These are phyloP conservation scores for Mycalesis mineus DNA, from an alignment of 2,888 invertebrate genomes.

Conservation along the genomic window DNA sequence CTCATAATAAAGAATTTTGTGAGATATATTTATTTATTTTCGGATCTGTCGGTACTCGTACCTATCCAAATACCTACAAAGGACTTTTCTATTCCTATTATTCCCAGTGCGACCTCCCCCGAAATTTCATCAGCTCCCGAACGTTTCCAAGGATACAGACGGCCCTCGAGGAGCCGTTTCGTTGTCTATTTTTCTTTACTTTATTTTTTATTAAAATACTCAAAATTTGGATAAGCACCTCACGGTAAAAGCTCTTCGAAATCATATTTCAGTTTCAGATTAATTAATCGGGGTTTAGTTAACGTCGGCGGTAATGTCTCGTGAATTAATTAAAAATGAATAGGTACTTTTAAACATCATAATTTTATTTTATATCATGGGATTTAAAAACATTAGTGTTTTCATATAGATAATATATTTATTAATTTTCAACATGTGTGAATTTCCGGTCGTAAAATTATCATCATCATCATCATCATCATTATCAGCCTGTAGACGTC, in stretches of 20 bases:
- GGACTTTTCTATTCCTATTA: conserved; percentile 18
- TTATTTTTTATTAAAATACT: conserved; percentile 2
- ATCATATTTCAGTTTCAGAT: not conserved
- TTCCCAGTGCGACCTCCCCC: conserved; percentile 18
- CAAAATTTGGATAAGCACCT: not conserved
- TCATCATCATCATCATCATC: too few species aligned
- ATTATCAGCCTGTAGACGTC: too few species aligned
- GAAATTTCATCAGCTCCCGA: conserved; percentile 23
- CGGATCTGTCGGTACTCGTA: not conserved
- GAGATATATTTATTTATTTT: conserved; percentile 22
- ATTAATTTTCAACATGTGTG: too few species aligned
- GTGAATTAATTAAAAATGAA: too few species aligned
- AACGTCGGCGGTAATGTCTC: not conserved
- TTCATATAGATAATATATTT: too few species aligned
- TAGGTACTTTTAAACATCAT: too few species aligned
- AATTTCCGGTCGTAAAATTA: too few species aligned
- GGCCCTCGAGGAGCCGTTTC: conserved; percentile 1
- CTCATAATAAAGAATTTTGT: conserved; percentile 6
- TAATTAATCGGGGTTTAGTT: not conserved
- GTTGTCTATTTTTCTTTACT: not conserved
- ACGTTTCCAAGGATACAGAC: conserved; percentile 18
- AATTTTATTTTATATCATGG: too few species aligned
- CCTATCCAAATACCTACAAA: conserved; percentile 15
- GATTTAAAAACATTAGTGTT: too few species aligned
- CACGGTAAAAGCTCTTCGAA: not conserved